These are phyloP conservation scores for Heliopora coerulea DNA, from an alignment of 92 coral and sea anemone species.

Conservation along the genomic window DNA sequence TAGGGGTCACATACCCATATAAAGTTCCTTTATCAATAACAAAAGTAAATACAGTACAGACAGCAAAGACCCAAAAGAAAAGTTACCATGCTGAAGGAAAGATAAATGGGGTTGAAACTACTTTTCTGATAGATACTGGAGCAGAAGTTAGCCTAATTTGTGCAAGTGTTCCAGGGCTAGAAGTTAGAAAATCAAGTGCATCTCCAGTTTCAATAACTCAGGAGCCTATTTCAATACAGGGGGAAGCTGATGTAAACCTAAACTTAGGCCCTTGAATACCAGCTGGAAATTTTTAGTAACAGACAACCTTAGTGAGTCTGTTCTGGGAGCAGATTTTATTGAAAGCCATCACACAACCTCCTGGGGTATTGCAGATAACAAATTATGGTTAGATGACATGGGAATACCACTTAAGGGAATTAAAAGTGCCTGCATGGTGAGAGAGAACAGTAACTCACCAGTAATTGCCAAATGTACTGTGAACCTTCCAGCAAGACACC, in stretches of 20 bases:
- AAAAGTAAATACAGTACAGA: conserved; percentile 41
- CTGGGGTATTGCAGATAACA: conserved; percentile 49
- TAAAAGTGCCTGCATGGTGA: conserved; percentile 37
- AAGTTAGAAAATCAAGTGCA: no score
- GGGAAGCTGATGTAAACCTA: conserved; percentile 47
- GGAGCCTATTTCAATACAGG: conserved; percentile 45
- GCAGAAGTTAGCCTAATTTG: conserved; percentile 50
- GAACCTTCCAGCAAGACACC: conserved; percentile 53
- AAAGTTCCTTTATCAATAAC: no score
- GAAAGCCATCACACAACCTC: conserved; percentile 51
- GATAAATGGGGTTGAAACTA: conserved; percentile 32
- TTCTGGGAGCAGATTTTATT: conserved; percentile 46
- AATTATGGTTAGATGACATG: conserved; percentile 48
- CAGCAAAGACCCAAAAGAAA: conserved; percentile 12
- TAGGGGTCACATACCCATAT: no score
- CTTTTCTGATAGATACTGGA: conserved; percentile 42
- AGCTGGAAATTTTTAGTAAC: conserved; percentile 48
- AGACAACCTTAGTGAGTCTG: no score
- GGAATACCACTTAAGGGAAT: conserved; percentile 36
- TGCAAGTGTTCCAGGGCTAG: no score
- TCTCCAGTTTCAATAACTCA: conserved; percentile 41
- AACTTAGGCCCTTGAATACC: conserved; percentile 33
- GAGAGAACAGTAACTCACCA: conserved; percentile 42
- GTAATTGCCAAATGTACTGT: conserved; percentile 57
- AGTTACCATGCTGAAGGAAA: conserved; percentile 42